These are phyloP conservation scores for Episyrphus balteatus DNA, from an alignment of 1,140 invertebrate species.

Conservation along the genomic window DNA sequence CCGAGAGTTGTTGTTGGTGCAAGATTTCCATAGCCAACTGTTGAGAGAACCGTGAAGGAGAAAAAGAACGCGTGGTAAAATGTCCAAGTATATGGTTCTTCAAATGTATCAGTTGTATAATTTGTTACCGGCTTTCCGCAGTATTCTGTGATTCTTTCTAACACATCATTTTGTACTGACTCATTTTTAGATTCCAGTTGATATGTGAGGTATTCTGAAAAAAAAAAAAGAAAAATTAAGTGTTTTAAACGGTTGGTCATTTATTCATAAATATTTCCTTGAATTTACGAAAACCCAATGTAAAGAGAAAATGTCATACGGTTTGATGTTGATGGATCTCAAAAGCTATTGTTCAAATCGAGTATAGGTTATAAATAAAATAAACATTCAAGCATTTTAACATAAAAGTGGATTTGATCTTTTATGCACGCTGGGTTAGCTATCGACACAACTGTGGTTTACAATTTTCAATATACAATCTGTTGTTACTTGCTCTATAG, in stretches of 20 bases:
- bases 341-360: no score
- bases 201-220: conserved; percentile 49
- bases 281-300: conserved; percentile 19
- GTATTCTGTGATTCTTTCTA: conserved; percentile 51
- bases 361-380: no score
- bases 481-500: no score
- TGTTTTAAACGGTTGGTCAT: no score
- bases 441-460: no score
- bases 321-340: no score
- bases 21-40: conserved; percentile 84
- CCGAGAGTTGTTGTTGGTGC: conserved; percentile 72
- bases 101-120: conserved; percentile 44
- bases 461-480: no score
- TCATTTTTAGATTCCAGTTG: conserved; percentile 46
- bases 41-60: conserved; percentile 87
- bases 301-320: no score
- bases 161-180: conserved; percentile 46
- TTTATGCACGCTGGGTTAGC: no score
- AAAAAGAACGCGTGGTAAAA: conserved; percentile 93
- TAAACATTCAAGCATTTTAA: no score
- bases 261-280: conserved; percentile 22
- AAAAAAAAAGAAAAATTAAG: not conserved
- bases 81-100: conserved; percentile 61
- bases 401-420: no score
- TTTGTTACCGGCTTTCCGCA: conserved; percentile 57